A percentile compares a stretch with the other conserved stretches of the same genome.
phyloP scores from a whole-genome alignment of 2,113 vertebrate genomes.

The Garra rufa region DNA sequence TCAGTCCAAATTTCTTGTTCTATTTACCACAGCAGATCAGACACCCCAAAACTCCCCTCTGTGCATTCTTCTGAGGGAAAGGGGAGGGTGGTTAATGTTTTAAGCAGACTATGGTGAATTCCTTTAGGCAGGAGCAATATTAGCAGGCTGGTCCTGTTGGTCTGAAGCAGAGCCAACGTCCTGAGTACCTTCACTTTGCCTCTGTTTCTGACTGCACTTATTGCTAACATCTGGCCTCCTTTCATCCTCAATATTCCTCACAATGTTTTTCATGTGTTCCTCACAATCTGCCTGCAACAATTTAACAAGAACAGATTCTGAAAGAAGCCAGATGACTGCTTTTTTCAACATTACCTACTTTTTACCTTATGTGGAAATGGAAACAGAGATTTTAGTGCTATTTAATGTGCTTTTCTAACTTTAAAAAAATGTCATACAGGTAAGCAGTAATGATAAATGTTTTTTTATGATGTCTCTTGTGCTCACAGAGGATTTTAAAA shows the following conservation, averaged over 20 bases:
- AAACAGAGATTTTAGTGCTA: neutral
- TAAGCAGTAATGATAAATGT: no score
- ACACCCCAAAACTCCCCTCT: neutral
- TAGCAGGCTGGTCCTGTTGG: constrained; percentile 27
- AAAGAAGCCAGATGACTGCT: neutral
- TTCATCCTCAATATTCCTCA: neutral
- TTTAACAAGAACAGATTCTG: neutral
- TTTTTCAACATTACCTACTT: neutral
- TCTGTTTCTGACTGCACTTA: constrained; percentile 26
- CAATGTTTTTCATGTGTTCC: neutral
- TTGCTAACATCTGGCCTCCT: constrained; percentile 35
- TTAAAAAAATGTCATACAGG: no score
- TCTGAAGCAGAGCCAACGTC: constrained; percentile 5
- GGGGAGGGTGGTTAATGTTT: constrained; percentile 62
- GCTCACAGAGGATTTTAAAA: no score
- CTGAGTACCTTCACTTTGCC: neutral
- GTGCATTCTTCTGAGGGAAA: constrained; percentile 39
- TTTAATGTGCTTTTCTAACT: no score
- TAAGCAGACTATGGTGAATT: constrained; percentile 63
- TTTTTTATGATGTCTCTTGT: no score
- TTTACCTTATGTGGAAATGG: neutral
- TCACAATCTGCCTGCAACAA: neutral
- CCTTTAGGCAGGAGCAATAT: constrained; percentile 56
- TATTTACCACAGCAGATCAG: constrained; percentile 26
- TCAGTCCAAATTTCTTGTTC: neutral